phyloP scores from a whole-genome alignment of 2,888 invertebrate species.

The Idaea biselata region DNA sequence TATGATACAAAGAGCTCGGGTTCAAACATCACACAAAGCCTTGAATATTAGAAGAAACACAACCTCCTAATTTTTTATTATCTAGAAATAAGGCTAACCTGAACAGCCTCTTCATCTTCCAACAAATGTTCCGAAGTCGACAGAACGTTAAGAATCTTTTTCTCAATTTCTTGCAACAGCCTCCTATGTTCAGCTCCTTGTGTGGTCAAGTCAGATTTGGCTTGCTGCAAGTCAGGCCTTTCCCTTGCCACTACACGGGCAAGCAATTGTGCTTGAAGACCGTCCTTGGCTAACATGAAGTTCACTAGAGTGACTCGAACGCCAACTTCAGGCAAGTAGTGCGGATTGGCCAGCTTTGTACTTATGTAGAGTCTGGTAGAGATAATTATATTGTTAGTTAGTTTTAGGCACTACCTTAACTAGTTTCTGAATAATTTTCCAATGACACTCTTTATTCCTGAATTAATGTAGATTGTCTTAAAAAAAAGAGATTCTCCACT shows the following conservation, averaged over 20 bases:
- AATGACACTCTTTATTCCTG: background rate
- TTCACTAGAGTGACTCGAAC: slow-evolving; percentile 95
- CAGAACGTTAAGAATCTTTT: slow-evolving; percentile 87
- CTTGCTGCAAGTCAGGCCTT: slow-evolving; percentile 93
- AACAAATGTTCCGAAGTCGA: slow-evolving; percentile 80
- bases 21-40: too few relatives aligned
- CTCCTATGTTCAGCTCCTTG: slow-evolving; percentile 93
- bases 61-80: background rate
- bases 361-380: slow-evolving; percentile 90
- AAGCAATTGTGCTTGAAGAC: slow-evolving; percentile 93
- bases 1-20: too few relatives aligned
- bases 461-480: background rate
- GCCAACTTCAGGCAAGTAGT: slow-evolving; percentile 95
- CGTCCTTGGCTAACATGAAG: slow-evolving; percentile 94
- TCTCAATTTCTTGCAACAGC: slow-evolving; percentile 92
- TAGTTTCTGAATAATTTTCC: too few relatives aligned
- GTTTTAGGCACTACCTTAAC: too few relatives aligned
- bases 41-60: too few relatives aligned
- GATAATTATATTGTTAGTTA: background rate
- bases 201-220: slow-evolving; percentile 92
- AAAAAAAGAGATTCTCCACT: background rate
- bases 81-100: slow-evolving; percentile 44
- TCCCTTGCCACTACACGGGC: slow-evolving; percentile 95
- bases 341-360: slow-evolving; percentile 95
- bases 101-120: slow-evolving; percentile 95